Conservation (phyloP, 2,888 invertebrate genomes). For the Piscicola geometra region DNA sequence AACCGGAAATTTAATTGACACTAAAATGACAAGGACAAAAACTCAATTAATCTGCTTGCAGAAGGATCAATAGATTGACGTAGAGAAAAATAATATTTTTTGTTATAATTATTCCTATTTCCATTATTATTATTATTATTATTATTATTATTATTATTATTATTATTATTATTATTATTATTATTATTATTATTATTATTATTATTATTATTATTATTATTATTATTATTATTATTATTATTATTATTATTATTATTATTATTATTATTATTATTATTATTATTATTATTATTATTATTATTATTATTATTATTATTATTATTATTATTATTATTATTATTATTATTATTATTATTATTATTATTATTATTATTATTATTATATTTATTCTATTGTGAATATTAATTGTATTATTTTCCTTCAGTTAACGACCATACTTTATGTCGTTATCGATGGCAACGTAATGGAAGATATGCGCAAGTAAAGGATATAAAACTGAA, state of each 20-base stretch:
- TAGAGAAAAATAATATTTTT: no score
- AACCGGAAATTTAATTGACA: no score
- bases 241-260: constrained; percentile 11
- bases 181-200: constrained; percentile 14
- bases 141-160: constrained; percentile 22
- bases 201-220: constrained; percentile 22
- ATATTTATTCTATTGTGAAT: no score
- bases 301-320: constrained; percentile 19
- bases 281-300: constrained; percentile 18
- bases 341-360: constrained; percentile 18
- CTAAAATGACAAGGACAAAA: no score
- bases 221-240: constrained; percentile 23
- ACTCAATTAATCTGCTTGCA: no score
- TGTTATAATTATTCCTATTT: no score
- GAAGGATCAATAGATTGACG: no score
- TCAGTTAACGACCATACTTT: no score
- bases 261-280: constrained; percentile 23
- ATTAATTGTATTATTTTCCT: no score
- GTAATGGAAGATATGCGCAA: no score
- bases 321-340: constrained; percentile 12
- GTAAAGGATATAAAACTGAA: no score
- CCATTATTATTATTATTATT: constrained; percentile 19
- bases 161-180: constrained; percentile 22
- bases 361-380: constrained; percentile 19
- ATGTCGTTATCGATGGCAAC: no score